Evolutionary conservation across 1,140 invertebrate genomes (phyloP).

Genomic region (Tachypleus tridentatus): DNA sequence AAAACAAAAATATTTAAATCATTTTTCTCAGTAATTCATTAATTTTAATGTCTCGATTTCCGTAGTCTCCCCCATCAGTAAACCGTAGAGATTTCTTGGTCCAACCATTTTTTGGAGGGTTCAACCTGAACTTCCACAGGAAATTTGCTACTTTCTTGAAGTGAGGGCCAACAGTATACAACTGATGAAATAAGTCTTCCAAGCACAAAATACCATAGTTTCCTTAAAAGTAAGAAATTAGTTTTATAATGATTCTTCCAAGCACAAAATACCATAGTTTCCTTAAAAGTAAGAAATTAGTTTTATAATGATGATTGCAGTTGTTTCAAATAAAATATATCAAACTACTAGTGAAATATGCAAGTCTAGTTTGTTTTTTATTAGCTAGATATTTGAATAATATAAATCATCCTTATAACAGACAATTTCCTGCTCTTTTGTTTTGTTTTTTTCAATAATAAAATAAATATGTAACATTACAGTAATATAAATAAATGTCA

Average conservation of each 20-base stretch:
- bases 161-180: slow-evolving; percentile 78
- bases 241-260: slow-evolving; percentile 78
- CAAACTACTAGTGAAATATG: no score
- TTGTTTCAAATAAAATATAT: no score
- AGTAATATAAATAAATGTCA: no score
- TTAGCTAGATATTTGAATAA: no score
- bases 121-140: slow-evolving; percentile 98
- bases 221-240: slow-evolving; percentile 34
- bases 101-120: slow-evolving; percentile 98
- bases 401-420: no score
- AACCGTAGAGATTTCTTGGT: slow-evolving; percentile 98
- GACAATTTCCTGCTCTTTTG: no score
- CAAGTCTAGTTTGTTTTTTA: no score
- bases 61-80: slow-evolving; percentile 98
- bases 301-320: no score
- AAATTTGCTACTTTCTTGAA: slow-evolving; percentile 97
- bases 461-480: no score
- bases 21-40: no score
- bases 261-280: slow-evolving; percentile 73
- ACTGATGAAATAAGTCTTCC: slow-evolving; percentile 97
- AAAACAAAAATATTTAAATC: no score
- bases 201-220: slow-evolving; percentile 79
- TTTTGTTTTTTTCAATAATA: no score
- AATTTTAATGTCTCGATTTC: slow-evolving; percentile 61
- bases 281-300: slow-evolving; percentile 34